Percentiles rank a stretch among this genome's conserved stretches.
phyloP scores from a whole-genome alignment of 1,140 invertebrate genomes.

The Pentalonia nigronervosa region DNA sequence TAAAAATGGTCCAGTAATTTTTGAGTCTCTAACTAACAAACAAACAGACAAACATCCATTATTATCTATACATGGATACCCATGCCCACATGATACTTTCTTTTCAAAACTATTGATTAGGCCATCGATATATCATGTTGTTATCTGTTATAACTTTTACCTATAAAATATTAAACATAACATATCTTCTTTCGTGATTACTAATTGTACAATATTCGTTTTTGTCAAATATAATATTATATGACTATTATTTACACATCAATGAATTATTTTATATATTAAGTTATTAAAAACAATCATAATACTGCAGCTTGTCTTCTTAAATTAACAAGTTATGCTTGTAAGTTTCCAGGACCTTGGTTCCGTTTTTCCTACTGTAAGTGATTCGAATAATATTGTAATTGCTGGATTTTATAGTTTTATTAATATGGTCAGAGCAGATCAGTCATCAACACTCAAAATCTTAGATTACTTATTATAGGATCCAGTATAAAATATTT shows the following conservation, averaged over 20 bases:
- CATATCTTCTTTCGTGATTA: background rate
- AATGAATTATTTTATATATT: background rate
- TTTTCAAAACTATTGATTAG: background rate
- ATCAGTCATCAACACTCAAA: background rate
- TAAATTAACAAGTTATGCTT: background rate
- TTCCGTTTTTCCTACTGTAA: background rate
- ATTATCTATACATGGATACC: too few species aligned
- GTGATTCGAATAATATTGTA: background rate
- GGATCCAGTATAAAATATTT: background rate
- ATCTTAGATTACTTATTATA: background rate
- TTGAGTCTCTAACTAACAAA: too few species aligned
- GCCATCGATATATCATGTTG: background rate
- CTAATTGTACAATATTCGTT: background rate
- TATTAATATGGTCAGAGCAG: too few species aligned
- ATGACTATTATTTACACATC: background rate
- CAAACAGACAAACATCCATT: too few species aligned
- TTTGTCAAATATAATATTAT: background rate
- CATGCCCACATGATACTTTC: background rate
- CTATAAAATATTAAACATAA: background rate
- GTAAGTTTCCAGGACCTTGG: background rate
- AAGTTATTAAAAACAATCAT: background rate
- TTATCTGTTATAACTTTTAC: background rate
- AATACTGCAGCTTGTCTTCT: background rate
- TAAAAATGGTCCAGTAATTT: too few species aligned
- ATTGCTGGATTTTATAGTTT: background rate